These are phyloP conservation scores for Lasioglossum leucozonium DNA, from an alignment of 2,888 invertebrate genomes.

Conservation along the genomic window DNA sequence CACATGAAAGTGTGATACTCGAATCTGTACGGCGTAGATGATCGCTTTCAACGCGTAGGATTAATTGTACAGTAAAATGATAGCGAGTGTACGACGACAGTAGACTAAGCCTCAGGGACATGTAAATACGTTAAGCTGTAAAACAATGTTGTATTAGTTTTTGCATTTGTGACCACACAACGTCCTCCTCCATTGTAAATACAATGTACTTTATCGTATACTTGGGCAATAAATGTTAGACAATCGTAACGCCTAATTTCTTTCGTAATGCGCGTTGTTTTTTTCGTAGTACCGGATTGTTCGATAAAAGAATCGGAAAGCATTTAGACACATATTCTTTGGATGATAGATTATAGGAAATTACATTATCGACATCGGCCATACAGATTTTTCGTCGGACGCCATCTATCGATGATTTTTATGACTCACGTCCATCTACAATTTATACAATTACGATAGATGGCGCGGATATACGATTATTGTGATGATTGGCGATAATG, in stretches of 20 bases:
- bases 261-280: background rate
- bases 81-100: constrained; percentile 70
- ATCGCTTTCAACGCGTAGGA: constrained; percentile 68
- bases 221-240: constrained; percentile 81
- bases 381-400: too few relatives aligned
- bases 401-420: too few relatives aligned
- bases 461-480: too few relatives aligned
- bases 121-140: constrained; percentile 78
- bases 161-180: constrained; percentile 76
- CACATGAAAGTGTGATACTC: constrained; percentile 53
- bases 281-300: too few relatives aligned
- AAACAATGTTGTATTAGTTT: constrained; percentile 75
- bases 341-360: too few relatives aligned
- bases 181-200: constrained; percentile 73
- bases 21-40: constrained; percentile 47
- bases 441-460: too few relatives aligned
- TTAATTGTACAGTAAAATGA: constrained; percentile 71
- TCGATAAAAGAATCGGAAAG: too few relatives aligned
- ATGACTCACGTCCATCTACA: too few relatives aligned
- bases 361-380: too few relatives aligned
- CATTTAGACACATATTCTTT: too few relatives aligned
- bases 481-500: too few relatives aligned
- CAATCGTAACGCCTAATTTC: constrained; percentile 57
- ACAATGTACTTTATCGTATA: constrained; percentile 76
- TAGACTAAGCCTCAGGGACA: constrained; percentile 79